A percentile compares a stretch with the other conserved stretches of the same genome.
Conservation (phyloP, 2,113 vertebrate species). For the Lepisosteus oculatus region DNA sequence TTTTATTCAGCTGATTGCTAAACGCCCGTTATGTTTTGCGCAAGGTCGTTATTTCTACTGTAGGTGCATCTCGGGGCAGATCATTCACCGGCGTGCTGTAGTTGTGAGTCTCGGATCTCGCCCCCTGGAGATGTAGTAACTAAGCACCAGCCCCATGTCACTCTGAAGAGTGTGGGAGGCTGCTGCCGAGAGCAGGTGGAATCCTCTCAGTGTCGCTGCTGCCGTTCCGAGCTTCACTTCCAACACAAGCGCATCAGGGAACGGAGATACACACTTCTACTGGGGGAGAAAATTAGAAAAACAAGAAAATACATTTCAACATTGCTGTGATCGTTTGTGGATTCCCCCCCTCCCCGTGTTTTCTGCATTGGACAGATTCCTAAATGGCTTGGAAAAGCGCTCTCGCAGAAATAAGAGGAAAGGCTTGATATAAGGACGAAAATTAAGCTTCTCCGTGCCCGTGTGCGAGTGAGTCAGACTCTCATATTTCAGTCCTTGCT, state of each 20-base stretch:
- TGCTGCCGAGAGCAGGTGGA: slow-evolving; percentile 53
- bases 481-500: slow-evolving; percentile 17
- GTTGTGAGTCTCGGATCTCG: neutral
- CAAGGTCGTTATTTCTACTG: neutral
- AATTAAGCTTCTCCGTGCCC: slow-evolving; percentile 20
- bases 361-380: neutral
- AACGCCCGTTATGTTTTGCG: too few relatives aligned
- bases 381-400: neutral
- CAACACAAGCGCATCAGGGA: slow-evolving; percentile 32
- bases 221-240: slow-evolving; percentile 30
- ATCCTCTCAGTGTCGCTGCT: slow-evolving; percentile 58
- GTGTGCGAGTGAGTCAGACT: slow-evolving; percentile 17
- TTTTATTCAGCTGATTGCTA: too few relatives aligned
- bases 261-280: slow-evolving; percentile 34
- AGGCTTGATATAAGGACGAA: slow-evolving; percentile 18
- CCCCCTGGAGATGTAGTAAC: slow-evolving; percentile 2
- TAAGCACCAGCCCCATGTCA: neutral
- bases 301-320: neutral
- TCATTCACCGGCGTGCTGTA: neutral
- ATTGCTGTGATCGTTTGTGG: too few relatives aligned
- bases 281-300: slow-evolving; percentile 14
- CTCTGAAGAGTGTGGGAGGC: slow-evolving; percentile 46
- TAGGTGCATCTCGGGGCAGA: neutral
- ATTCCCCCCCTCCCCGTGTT: neutral
- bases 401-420: slow-evolving; percentile 27